Evolutionary conservation across 2,113 vertebrate species (phyloP).

Genomic region (Periophthalmodon schlosseri): DNA sequence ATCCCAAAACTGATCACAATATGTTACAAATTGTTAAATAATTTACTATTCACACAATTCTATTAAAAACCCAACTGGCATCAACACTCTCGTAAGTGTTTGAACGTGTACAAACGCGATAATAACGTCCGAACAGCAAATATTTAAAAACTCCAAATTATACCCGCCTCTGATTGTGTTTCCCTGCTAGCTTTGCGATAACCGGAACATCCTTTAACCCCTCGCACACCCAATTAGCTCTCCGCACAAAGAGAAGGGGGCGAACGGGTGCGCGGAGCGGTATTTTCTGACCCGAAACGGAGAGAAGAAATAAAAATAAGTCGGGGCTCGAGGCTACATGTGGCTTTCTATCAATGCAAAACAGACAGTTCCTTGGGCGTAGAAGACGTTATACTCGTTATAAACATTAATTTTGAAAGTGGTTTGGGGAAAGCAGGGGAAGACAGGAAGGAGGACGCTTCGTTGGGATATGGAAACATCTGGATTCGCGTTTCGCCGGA

Average conservation of each 20-base stretch:
- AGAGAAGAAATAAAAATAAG: constrained; percentile 65
- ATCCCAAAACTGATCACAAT: neutral
- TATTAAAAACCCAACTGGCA: constrained; percentile 57
- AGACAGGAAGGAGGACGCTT: constrained; percentile 79
- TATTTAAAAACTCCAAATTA: constrained; percentile 70
- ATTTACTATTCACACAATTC: constrained; percentile 45
- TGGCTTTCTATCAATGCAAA: constrained; percentile 92
- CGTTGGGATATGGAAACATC: constrained; percentile 94
- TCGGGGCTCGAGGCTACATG: constrained; percentile 80
- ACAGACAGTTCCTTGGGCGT: constrained; percentile 90
- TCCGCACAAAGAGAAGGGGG: constrained; percentile 28
- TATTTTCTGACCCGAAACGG: constrained; percentile 53
- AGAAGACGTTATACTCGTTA: constrained; percentile 89
- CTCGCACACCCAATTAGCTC: constrained; percentile 75
- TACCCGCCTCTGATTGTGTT: constrained; percentile 55
- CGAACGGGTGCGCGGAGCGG: constrained; percentile 7
- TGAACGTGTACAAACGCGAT: constrained; percentile 68
- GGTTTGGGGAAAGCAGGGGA: constrained; percentile 57
- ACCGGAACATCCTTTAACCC: constrained; percentile 76
- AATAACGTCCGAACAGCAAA: constrained; percentile 62
- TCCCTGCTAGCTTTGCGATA: constrained; percentile 74
- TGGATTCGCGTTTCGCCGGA: constrained; percentile 91
- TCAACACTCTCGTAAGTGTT: constrained; percentile 46
- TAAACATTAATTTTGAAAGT: constrained; percentile 88
- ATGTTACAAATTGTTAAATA: neutral